Base-by-base conservation (phyloP, 1,140 invertebrate genomes). In the Anthonomus grandis region DNA sequence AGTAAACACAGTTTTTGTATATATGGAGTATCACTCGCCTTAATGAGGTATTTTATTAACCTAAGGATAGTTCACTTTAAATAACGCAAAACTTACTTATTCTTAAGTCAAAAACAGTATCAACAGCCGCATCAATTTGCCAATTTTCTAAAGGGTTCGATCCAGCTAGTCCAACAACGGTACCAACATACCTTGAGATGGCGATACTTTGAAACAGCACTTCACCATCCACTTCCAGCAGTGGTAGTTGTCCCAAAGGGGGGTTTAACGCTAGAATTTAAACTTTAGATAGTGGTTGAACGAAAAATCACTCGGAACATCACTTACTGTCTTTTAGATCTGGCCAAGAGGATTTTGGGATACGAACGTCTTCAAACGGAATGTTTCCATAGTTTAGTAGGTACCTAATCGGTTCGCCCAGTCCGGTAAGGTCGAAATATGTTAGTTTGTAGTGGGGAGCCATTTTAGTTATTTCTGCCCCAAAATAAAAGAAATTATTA, bases 211-310 rank as follows among this genome's bases (percentile, higher is more conserved):
- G 87, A 65, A 79, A 76, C 6, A 86, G 69, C 47, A 75, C 70
- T 25, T 84, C 82, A 9, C 83, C 88, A 64, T 90, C 83, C 6
- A 87, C 75, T 68, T 87, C 84, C 41, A 91, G 69, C 5, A 89
- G 75, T 0, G 89, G 89, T 38, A 89, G 70, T 70, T 87, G 82
- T 5, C 86, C 87, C 72, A 84, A 88, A 18, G 87, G 87, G 71
- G 80, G n/a, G n/a, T n/a, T 83, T 15, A 71, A 39, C 46, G 19
- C 13, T 41, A 41, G 25, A 23, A 45, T 41, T 13, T 41, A 41
- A 41, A 1, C 10, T 45, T 45, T 23, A 45, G 2, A 23, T 13
- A 45, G n/a, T n/a, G n/a, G n/a, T n/a, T n/a, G n/a, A 21, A 22
- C n/a, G 2, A 15, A 41, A 13, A 2, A 41, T 24, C 12, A 13